Evolutionary conservation across 2,113 vertebrate genomes (phyloP).

Genomic region (Entosphenus tridentatus): DNA sequence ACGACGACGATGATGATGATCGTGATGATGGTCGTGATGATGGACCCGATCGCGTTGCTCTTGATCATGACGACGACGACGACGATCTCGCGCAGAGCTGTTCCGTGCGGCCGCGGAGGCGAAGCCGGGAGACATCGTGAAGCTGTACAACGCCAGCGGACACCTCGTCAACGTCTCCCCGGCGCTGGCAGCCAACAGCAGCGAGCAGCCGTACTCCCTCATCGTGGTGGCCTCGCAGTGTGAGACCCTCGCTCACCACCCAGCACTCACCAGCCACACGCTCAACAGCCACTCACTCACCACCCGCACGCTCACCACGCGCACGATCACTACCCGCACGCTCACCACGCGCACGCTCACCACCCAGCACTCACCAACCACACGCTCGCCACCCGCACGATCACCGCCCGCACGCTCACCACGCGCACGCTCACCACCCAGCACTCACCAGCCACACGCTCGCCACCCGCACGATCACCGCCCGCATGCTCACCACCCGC

Average conservation of each 20-base stretch:
- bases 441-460: not conserved
- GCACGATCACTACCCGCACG: not conserved
- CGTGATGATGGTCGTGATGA: no score
- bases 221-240: conserved; percentile 33
- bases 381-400: not conserved
- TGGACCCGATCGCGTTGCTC: no score
- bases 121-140: conserved; percentile 32
- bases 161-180: conserved; percentile 39
- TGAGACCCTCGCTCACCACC: no score
- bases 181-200: conserved; percentile 23
- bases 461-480: not conserved
- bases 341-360: not conserved
- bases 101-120: conserved; percentile 33
- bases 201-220: conserved; percentile 25
- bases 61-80: no score
- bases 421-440: no score
- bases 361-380: no score
- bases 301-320: not conserved
- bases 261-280: conserved; percentile 23
- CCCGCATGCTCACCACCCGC: not conserved
- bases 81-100: conserved; percentile 18
- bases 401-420: not conserved
- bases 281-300: not conserved
- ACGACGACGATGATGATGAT: no score
- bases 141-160: conserved; percentile 33